Conservation (phyloP, 2,888 invertebrate species). For the Cheilosia variabilis region DNA sequence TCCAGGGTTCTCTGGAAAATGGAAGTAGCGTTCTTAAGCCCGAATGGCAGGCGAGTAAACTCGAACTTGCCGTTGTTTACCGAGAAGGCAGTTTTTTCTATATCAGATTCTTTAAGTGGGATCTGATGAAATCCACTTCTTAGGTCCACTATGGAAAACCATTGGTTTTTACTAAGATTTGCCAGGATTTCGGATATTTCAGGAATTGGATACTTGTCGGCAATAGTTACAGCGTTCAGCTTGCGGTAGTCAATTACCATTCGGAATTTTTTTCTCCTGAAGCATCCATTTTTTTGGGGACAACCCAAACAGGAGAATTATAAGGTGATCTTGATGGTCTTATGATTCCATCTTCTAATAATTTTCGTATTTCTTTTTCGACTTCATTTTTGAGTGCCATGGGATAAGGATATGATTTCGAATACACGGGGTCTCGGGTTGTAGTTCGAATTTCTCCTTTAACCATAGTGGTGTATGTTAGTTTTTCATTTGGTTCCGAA, state of each 20-base stretch:
- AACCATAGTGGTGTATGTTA: too few species aligned
- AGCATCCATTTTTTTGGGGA: slow-evolving; percentile 12
- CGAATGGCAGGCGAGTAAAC: slow-evolving; percentile 21
- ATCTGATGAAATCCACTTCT: slow-evolving; percentile 51
- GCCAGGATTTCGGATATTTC: slow-evolving; percentile 27
- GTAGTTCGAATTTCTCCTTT: slow-evolving; percentile 56
- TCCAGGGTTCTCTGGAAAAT: slow-evolving; percentile 57
- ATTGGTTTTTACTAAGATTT: slow-evolving; percentile 41
- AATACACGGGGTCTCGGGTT: slow-evolving; percentile 36
- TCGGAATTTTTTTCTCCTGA: slow-evolving; percentile 10
- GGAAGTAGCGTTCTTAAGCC: slow-evolving; percentile 1
- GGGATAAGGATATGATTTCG: slow-evolving; percentile 48
- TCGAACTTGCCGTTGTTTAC: slow-evolving; percentile 53
- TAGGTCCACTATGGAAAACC: slow-evolving; percentile 42
- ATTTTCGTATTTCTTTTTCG: slow-evolving; percentile 41
- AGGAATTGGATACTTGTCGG: slow-evolving; percentile 59
- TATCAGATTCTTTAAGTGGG: slow-evolving; percentile 9
- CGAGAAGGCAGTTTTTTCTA: slow-evolving; percentile 35
- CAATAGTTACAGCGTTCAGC: slow-evolving; percentile 46
- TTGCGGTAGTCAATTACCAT: slow-evolving; percentile 54
- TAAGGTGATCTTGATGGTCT: slow-evolving; percentile 43
- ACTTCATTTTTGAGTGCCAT: slow-evolving; percentile 36
- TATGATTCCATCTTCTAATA: slow-evolving; percentile 18
- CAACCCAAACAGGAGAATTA: slow-evolving; percentile 38
- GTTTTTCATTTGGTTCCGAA: too few species aligned